Base-by-base conservation (phyloP, 2,113 vertebrate species). In the Xyliphius kryptos region DNA sequence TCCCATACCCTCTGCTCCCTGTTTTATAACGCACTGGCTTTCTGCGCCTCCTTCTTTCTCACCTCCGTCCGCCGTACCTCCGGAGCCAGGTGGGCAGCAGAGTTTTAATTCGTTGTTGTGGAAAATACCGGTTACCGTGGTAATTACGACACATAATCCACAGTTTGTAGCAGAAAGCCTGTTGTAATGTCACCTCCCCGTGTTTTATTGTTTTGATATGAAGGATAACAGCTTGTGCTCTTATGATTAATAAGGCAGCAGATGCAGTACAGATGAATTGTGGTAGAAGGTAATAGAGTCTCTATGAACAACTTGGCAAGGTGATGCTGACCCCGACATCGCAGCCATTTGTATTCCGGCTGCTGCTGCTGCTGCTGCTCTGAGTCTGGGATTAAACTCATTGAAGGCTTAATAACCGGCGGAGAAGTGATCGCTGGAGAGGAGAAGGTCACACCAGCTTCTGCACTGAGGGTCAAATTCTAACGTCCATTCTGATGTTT, bases 1-100 rank as follows among this genome's bases (percentile, higher is more conserved):
- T 79, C 87, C 0, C 82, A 85, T 66, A 86, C 84, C 1, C 70
- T 90, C 40, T 83, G 81, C 75, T 89, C 87, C 14, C 75, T 82
- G 61, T 73, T 86, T 52, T 90, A 88, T 77, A 87, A 87, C 17
- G 78, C 83, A 1, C 74, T 87, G 55, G 86, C 82, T 0, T 78
- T 89, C 8, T 80, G 71, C 1, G 67, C 73, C 5, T 63, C 77
- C 17, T 88, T 85, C 65, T 72, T 90, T 9, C 61, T 89, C 54
- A 90, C 87, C 13, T 78, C 83, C 56, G 84, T 83, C 5, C 82
- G 73, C 2, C 81, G 87, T 59, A 87, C 88, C 4, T 78, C 87
- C 37, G 79, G 78, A 43, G 88, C 89, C 69, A 88, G 89, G 89
- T 86, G 64, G 56, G 58, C 1, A 16, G 20, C 40, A 1, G 40